A percentile compares a stretch with the other conserved stretches of the same genome.
Evolutionary conservation across 1,140 invertebrate genomes (phyloP).

Genomic region (Ctenoplectra terminalis): DNA sequence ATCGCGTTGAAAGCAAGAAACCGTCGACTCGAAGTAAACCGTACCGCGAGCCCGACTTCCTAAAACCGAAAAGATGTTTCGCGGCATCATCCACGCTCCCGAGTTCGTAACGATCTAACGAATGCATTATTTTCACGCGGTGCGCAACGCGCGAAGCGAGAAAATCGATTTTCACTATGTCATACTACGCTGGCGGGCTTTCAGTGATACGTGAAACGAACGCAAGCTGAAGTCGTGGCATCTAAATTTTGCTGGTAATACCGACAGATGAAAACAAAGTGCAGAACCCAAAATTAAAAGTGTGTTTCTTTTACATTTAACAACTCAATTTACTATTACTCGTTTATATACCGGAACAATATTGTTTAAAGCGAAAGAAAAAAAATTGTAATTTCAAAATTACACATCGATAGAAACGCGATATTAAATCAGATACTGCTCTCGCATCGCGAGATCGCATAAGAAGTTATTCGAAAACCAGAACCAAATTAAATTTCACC

Average conservation of each 20-base stretch:
- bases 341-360: too few species aligned
- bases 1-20: conserved; percentile 15
- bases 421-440: too few species aligned
- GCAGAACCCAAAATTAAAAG: too few species aligned
- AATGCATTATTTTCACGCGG: conserved; percentile 20
- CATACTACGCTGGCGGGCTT: neutral
- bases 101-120: conserved; percentile 2
- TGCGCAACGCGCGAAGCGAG: neutral
- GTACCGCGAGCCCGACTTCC: neutral
- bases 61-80: conserved; percentile 11
- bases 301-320: too few species aligned
- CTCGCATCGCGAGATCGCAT: too few species aligned
- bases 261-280: too few species aligned
- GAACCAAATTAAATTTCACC: too few species aligned
- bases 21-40: conserved; percentile 10
- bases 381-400: too few species aligned
- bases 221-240: neutral
- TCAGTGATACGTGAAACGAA: neutral
- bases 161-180: conserved; percentile 5
- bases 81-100: neutral
- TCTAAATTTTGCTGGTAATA: neutral
- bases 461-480: too few species aligned
- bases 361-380: too few species aligned
- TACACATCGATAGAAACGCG: too few species aligned
- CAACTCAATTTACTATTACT: too few species aligned